Evolutionary conservation across 2,888 invertebrate species (phyloP).

Genomic region (Balanococcus diminutus): DNA sequence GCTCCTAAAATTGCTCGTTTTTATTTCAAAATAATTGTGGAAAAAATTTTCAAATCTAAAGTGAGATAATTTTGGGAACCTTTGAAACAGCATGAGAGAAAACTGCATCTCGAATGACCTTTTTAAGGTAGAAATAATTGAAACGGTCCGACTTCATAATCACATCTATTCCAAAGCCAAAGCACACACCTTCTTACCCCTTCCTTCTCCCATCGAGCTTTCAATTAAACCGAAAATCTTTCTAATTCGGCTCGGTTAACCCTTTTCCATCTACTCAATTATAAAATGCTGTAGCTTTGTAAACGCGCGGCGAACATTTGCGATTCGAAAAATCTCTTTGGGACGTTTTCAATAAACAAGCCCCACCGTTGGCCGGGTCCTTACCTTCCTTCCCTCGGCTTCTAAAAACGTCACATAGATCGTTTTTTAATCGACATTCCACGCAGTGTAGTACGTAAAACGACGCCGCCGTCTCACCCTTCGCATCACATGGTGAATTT

Average conservation of each 20-base stretch:
- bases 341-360: neutral
- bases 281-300: neutral
- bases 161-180: neutral
- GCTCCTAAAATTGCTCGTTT: no score
- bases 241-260: no score
- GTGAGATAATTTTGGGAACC: neutral
- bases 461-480: neutral
- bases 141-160: no score
- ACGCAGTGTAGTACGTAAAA: neutral
- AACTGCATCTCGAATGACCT: no score
- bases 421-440: neutral
- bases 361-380: neutral
- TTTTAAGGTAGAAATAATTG: no score
- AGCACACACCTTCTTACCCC: neutral
- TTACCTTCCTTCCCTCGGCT: no score
- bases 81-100: neutral
- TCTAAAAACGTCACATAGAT: conserved; percentile 20
- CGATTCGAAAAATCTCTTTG: neutral
- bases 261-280: no score
- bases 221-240: neutral
- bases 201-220: neutral
- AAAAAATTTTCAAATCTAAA: no score
- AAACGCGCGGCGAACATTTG: neutral
- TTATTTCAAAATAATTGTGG: no score
- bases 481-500: neutral